phyloP scores from a whole-genome alignment of 2,797 vertebrate genomes.

The Podarcis siculus region DNA sequence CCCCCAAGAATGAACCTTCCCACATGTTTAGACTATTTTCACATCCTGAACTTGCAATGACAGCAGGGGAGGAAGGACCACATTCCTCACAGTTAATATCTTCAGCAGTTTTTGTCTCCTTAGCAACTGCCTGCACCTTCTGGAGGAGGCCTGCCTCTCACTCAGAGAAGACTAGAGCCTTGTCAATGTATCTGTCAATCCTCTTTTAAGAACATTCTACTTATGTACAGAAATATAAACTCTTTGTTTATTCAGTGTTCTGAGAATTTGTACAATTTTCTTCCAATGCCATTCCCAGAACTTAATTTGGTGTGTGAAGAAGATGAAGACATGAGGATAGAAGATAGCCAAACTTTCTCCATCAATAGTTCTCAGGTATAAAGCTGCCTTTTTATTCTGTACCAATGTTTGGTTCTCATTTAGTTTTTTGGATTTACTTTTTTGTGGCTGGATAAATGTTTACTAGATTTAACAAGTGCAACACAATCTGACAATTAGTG shows the following conservation, averaged over 20 bases:
- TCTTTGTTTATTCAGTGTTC: neutral
- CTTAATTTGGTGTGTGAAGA: conserved; percentile 47
- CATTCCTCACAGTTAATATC: neutral
- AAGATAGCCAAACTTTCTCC: conserved; percentile 33
- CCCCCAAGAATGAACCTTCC: too few relatives aligned
- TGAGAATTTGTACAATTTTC: conserved; percentile 15
- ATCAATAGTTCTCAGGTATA: conserved; percentile 73
- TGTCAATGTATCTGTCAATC: neutral
- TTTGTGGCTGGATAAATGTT: neutral
- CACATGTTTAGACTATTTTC: neutral
- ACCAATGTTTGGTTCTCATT: neutral
- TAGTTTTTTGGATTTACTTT: neutral
- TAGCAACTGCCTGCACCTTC: neutral
- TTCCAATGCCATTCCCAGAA: conserved; percentile 55
- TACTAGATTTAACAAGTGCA: neutral
- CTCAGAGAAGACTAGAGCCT: neutral
- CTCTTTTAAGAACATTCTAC: neutral
- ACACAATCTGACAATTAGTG: neutral
- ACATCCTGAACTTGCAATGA: neutral
- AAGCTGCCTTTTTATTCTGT: neutral
- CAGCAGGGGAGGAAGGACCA: too few relatives aligned
- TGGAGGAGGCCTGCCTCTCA: neutral
- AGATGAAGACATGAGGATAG: conserved; percentile 51
- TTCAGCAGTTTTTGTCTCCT: neutral
- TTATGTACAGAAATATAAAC: neutral